Conservation (phyloP, 2,113 vertebrate genomes). For the Bos taurus region ARS-UCD2.0 NC_037344.1:568501-569000, state of each 20-base stretch:
- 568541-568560: not conserved
- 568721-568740: not conserved
- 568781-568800: not conserved
- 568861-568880: not conserved
- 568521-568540: not conserved
- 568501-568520: not conserved
- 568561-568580: not conserved
- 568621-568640: not conserved
- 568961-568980: not conserved
- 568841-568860: not conserved
- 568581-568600: not conserved
- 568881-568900: not conserved
- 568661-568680: not conserved
- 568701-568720: not conserved
- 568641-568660: not conserved
- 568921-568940: not conserved
- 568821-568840: not conserved
- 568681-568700: not conserved
- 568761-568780: not conserved
- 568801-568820: not conserved
- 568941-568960: not conserved
- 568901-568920: not conserved
- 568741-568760: not conserved
- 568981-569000: not conserved
- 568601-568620: not conserved